Evolutionary conservation across 2,888 invertebrate species (phyloP).

Genomic region (Pyrochroa serraticornis): DNA sequence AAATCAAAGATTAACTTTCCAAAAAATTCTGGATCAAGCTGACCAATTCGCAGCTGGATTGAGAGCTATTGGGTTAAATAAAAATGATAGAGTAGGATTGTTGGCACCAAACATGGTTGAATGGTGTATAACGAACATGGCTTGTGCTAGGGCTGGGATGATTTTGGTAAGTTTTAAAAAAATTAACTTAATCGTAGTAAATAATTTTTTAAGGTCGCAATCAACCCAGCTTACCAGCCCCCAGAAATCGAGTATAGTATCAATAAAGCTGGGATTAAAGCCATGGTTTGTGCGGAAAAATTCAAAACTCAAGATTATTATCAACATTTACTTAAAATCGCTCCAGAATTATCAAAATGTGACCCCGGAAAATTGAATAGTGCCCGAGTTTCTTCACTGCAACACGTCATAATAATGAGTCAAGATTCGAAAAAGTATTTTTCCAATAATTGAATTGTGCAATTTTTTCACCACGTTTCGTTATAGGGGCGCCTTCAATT

Average conservation of each 20-base stretch:
- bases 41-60: constrained; percentile 76
- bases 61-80: constrained; percentile 66
- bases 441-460: no score
- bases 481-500: constrained; percentile 59
- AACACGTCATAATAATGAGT: constrained; percentile 12
- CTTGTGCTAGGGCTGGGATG: constrained; percentile 73
- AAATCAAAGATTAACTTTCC: constrained; percentile 61
- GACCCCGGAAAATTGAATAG: constrained; percentile 61
- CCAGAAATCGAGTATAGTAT: constrained; percentile 75
- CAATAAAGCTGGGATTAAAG: constrained; percentile 72
- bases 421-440: constrained; percentile 29
- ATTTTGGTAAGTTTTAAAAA: constrained; percentile 63
- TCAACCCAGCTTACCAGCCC: constrained; percentile 77
- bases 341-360: constrained; percentile 63
- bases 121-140: constrained; percentile 77
- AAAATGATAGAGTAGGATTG: constrained; percentile 77
- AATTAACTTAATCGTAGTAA: background rate
- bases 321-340: constrained; percentile 63
- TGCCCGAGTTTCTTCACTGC: constrained; percentile 54
- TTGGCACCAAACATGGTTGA: constrained; percentile 80
- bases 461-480: background rate
- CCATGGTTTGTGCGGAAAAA: constrained; percentile 67
- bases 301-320: constrained; percentile 73
- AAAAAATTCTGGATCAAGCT: constrained; percentile 61
- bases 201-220: constrained; percentile 64